Evolutionary conservation across 2,797 vertebrate genomes (phyloP).

Genomic region (Psittacula derbiana): DNA sequence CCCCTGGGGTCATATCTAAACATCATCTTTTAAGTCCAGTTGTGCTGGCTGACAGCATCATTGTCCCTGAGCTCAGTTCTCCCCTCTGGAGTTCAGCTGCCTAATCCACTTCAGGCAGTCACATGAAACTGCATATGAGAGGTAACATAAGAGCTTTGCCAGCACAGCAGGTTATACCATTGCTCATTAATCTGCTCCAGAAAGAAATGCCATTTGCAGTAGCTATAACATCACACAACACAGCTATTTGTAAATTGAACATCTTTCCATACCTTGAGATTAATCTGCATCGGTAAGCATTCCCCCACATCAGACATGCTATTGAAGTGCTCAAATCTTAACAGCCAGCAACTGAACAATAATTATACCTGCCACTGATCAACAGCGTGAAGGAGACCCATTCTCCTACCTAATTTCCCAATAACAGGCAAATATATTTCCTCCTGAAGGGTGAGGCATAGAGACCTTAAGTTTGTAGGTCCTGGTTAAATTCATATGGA

Average conservation of each 20-base stretch:
- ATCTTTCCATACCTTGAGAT: background rate
- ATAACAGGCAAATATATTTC: background rate
- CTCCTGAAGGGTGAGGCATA: background rate
- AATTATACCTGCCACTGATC: background rate
- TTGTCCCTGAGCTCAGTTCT: background rate
- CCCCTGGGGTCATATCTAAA: background rate
- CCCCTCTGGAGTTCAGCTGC: background rate
- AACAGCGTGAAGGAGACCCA: background rate
- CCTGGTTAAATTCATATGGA: background rate
- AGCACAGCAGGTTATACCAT: background rate
- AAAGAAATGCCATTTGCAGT: background rate
- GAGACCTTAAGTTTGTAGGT: background rate
- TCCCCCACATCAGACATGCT: background rate
- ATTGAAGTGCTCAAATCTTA: background rate
- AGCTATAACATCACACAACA: background rate
- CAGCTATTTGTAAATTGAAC: background rate
- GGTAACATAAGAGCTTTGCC: background rate
- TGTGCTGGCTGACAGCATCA: fast-evolving
- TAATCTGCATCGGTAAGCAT: background rate
- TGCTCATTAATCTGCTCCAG: background rate
- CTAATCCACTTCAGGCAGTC: background rate
- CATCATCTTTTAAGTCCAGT: background rate
- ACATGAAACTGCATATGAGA: background rate
- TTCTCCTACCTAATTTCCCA: background rate
- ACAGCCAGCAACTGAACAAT: background rate